Percentiles rank a stretch among this genome's conserved stretches.
phyloP scores from a whole-genome alignment of 2,113 vertebrate species.

The Catharus bicknelli region DNA sequence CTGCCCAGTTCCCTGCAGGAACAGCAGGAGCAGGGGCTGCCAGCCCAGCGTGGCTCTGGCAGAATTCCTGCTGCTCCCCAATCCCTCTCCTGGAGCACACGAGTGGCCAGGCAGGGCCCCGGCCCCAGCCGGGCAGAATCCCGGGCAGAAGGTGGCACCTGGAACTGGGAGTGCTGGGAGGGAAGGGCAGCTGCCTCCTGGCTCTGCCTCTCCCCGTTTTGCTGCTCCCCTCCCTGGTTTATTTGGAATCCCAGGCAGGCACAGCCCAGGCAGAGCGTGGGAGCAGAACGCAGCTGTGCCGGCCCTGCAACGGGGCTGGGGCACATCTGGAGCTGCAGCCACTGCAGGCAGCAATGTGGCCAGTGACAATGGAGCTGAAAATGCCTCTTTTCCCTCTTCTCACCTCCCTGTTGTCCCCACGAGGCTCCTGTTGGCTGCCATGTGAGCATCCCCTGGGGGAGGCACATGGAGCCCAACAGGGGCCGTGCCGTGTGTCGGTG shows the following conservation, averaged over 20 bases:
- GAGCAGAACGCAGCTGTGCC: neutral
- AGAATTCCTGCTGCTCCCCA: neutral
- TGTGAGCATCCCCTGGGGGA: neutral
- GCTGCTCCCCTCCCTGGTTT: neutral
- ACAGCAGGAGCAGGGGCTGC: neutral
- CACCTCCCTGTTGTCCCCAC: conserved; percentile 27
- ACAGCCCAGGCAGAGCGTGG: neutral
- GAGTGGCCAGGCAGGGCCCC: neutral
- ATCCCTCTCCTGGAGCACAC: neutral
- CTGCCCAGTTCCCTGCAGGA: neutral
- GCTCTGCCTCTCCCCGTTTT: neutral
- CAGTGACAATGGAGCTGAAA: neutral
- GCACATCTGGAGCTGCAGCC: conserved; percentile 31
- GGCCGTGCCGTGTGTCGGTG: neutral
- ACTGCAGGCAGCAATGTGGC: neutral
- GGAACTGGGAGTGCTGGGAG: neutral
- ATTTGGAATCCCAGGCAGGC: neutral
- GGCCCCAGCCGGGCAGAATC: neutral
- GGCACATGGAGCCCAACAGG: neutral
- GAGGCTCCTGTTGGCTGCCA: conserved; percentile 35
- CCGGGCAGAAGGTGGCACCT: neutral
- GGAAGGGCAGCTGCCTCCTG: neutral
- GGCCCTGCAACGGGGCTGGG: neutral
- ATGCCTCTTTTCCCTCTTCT: conserved; percentile 60
- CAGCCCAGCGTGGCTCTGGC: neutral